These are phyloP conservation scores for Rhynchopsitta pachyrhyncha DNA, from an alignment of 2,113 vertebrate species.

Conservation along the genomic window DNA sequence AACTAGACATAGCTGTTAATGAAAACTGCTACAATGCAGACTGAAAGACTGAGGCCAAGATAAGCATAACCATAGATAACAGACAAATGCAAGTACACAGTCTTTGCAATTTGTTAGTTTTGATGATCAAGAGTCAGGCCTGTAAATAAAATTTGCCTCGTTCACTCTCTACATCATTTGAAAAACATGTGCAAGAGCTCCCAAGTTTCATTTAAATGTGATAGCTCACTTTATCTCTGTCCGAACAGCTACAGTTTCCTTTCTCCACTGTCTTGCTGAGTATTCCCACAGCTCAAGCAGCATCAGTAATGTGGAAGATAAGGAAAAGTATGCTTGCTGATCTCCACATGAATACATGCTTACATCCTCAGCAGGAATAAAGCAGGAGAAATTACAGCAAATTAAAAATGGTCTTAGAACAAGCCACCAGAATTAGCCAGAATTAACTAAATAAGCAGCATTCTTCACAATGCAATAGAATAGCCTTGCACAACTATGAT, in stretches of 20 bases:
- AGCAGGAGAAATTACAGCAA: neutral
- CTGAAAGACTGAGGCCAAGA: neutral
- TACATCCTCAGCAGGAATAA: neutral
- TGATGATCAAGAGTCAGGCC: neutral
- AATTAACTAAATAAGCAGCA: neutral
- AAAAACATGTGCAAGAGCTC: neutral
- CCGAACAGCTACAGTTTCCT: neutral
- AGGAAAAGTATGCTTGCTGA: neutral
- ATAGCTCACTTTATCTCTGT: neutral
- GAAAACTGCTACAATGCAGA: neutral
- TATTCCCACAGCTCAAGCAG: neutral
- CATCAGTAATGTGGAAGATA: neutral
- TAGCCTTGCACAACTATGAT: neutral
- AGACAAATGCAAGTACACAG: neutral
- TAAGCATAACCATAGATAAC: neutral
- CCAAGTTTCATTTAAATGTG: neutral
- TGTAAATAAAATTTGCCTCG: neutral
- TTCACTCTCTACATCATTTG: neutral
- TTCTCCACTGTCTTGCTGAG: neutral
- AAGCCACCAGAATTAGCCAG: neutral
- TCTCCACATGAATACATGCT: neutral
- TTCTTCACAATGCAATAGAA: neutral
- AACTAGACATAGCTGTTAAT: neutral
- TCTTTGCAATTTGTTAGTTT: neutral
- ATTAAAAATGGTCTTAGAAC: neutral